phyloP scores from a whole-genome alignment of 2,888 invertebrate genomes.

The Xanthostigma xanthostigma region DNA sequence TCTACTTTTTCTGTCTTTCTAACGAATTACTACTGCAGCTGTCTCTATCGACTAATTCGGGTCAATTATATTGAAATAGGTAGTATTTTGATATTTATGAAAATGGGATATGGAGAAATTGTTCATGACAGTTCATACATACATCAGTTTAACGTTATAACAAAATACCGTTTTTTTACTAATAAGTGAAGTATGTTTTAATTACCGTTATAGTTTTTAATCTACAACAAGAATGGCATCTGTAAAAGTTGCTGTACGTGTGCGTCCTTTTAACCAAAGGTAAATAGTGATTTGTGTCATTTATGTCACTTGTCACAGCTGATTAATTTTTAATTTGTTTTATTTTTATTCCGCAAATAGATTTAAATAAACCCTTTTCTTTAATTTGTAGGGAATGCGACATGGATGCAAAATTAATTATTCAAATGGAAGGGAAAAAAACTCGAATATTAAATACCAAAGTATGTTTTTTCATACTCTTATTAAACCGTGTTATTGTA shows the following conservation, averaged over 20 bases:
- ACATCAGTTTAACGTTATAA: no score
- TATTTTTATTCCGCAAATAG: constrained; percentile 16
- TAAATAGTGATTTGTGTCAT: constrained; percentile 23
- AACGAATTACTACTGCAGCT: no score
- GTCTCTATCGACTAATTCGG: no score
- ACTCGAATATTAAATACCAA: constrained; percentile 64
- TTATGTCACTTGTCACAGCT: constrained; percentile 2
- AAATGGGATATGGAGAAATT: no score
- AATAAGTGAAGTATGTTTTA: no score
- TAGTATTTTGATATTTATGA: no score
- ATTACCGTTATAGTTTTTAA: not conserved
- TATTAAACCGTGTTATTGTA: constrained; percentile 3
- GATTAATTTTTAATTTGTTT: constrained; percentile 5
- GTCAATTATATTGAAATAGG: no score
- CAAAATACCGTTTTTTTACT: no score
- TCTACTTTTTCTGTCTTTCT: no score
- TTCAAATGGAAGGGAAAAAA: constrained; percentile 74
- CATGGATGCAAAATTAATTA: constrained; percentile 67
- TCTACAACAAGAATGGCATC: constrained; percentile 56
- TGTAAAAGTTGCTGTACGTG: constrained; percentile 81
- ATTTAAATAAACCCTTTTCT: constrained; percentile 13
- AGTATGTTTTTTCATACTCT: constrained; percentile 26
- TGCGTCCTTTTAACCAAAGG: constrained; percentile 83
- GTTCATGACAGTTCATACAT: no score
- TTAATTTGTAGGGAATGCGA: constrained; percentile 59